These are phyloP conservation scores for Lordiphosa mommai DNA, from an alignment of 1,140 invertebrate species.

Conservation along the genomic window DNA sequence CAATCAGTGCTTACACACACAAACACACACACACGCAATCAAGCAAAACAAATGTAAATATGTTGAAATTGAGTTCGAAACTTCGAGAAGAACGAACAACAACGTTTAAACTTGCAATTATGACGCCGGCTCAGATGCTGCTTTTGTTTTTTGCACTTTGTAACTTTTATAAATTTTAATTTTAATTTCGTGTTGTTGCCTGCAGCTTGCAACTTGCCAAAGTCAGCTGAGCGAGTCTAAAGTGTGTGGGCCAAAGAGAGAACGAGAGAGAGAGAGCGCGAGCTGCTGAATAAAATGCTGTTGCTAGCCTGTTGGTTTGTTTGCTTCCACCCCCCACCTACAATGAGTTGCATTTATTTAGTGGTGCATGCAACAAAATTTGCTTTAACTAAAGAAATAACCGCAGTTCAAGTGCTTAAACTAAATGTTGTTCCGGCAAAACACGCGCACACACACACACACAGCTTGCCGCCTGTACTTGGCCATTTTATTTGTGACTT, in stretches of 20 bases:
- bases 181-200: constrained; percentile 33
- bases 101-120: constrained; percentile 2
- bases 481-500: constrained; percentile 30
- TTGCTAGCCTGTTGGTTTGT: constrained; percentile 65
- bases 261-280: constrained; percentile 27
- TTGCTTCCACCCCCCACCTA: constrained; percentile 33
- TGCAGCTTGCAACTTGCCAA: constrained; percentile 55
- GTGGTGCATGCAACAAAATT: constrained; percentile 32
- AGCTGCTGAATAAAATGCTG: constrained; percentile 58
- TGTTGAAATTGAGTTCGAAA: constrained; percentile 37
- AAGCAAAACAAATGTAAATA: constrained; percentile 23
- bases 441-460: constrained; percentile 17
- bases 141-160: constrained; percentile 44
- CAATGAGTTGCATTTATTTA: constrained; percentile 63
- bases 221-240: constrained; percentile 53
- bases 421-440: constrained; percentile 31
- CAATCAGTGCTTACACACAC: constrained; percentile 37
- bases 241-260: constrained; percentile 10
- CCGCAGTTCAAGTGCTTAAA: neutral
- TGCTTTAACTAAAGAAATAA: constrained; percentile 9
- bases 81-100: constrained; percentile 52
- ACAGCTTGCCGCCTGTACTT: constrained; percentile 31
- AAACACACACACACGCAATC: neutral
- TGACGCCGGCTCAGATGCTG: constrained; percentile 21
- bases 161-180: constrained; percentile 54